Percentiles rank a stretch among this genome's conserved stretches.
phyloP scores from a whole-genome alignment of 1,140 invertebrate species.

The Trypoxylus dichotomus region DNA sequence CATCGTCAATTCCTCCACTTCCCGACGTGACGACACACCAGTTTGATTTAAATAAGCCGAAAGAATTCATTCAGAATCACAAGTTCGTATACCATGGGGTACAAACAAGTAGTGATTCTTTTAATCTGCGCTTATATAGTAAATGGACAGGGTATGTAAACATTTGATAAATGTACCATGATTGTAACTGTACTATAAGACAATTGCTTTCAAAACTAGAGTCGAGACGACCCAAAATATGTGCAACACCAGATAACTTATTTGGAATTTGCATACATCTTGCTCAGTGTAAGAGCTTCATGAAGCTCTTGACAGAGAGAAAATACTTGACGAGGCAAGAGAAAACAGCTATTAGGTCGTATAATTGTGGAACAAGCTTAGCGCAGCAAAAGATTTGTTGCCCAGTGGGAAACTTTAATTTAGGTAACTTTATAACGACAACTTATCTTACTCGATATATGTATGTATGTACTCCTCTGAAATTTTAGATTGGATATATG shows the following conservation, averaged over 20 bases:
- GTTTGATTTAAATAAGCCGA: no score
- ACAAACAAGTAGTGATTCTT: neutral
- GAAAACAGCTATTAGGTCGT: neutral
- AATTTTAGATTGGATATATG: slow-evolving; percentile 48
- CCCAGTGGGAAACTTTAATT: neutral
- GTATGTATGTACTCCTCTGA: neutral
- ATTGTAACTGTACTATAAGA: neutral
- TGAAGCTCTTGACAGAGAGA: neutral
- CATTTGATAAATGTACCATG: neutral
- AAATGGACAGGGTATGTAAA: neutral
- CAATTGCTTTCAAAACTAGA: neutral
- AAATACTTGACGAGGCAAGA: neutral
- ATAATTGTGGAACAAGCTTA: neutral
- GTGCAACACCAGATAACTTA: neutral
- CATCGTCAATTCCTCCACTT: no score
- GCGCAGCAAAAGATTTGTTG: neutral
- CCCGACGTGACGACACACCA: no score
- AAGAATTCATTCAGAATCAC: no score
- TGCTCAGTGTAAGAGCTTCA: neutral
- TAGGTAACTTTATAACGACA: neutral
- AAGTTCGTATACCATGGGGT: no score
- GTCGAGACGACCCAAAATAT: neutral
- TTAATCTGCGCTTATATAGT: neutral
- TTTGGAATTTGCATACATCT: neutral
- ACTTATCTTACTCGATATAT: no score